Evolutionary conservation across 2,888 invertebrate genomes (phyloP).

Genomic region (Brachylomia viminalis): DNA sequence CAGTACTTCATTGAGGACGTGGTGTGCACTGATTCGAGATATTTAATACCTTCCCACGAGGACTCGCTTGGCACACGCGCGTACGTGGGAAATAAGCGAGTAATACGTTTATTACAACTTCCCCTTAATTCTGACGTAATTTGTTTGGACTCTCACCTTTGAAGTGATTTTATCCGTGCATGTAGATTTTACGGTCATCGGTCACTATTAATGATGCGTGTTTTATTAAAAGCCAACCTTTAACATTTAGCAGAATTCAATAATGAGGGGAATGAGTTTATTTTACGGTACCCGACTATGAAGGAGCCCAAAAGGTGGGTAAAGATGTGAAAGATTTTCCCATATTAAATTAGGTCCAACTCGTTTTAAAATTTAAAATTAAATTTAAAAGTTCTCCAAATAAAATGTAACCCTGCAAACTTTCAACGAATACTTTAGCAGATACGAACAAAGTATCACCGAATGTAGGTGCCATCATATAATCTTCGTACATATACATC

Average conservation of each 20-base stretch:
- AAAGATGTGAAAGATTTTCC: no score
- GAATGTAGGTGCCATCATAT: slow-evolving; percentile 43
- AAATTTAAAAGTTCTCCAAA: neutral
- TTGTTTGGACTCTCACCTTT: slow-evolving; percentile 57
- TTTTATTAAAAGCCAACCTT: neutral
- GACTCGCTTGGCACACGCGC: slow-evolving; percentile 81
- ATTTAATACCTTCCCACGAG: slow-evolving; percentile 89
- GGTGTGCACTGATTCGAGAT: slow-evolving; percentile 84
- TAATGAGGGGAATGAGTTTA: neutral
- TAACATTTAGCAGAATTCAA: neutral
- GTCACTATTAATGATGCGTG: slow-evolving; percentile 3
- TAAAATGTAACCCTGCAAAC: slow-evolving; percentile 9
- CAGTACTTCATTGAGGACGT: slow-evolving; percentile 81
- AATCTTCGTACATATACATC: slow-evolving; percentile 63
- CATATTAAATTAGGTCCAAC: neutral
- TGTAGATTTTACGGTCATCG: slow-evolving; percentile 48
- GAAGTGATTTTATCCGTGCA: slow-evolving; percentile 47
- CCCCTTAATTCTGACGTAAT: slow-evolving; percentile 55
- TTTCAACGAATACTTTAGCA: slow-evolving; percentile 29
- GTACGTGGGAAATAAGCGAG: slow-evolving; percentile 74
- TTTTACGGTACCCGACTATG: neutral
- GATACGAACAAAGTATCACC: slow-evolving; percentile 20
- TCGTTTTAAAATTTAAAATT: neutral
- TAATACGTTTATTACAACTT: slow-evolving; percentile 51
- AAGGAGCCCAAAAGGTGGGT: neutral